Base-by-base conservation (phyloP, 1,140 invertebrate species). In the Stenopsyche tienmushanensis region DNA sequence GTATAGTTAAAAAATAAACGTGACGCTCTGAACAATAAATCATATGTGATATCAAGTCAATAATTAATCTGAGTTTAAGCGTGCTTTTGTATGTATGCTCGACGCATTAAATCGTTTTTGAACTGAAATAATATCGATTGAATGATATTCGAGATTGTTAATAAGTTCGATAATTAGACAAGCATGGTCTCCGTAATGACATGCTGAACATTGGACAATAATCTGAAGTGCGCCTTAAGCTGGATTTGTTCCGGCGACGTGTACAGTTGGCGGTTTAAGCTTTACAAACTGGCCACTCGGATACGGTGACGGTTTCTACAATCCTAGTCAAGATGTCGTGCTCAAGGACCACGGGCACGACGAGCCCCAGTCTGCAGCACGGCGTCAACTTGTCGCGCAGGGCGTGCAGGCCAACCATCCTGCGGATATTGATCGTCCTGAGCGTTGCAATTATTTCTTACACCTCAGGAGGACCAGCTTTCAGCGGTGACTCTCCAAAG, bases 341-440 rank as follows among this genome's bases (percentile, higher is more conserved):
- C 62, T 68, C 70, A 71, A 71, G 71, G 13, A 26, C 9, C 34
- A 70, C 64, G 52, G 71, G 72, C 72, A 70, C 69, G 64, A 83
- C 82, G 81, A 79, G 82, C 77, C 82, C 81, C 29, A 69, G 64
- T 45, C 74, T 84, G 57, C 76, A 79, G 73, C 82, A 84, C 73
- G 78, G 82, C 58, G 83, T 83, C 50, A 83, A 83, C 71, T 72
- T 84, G 54, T 83, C 82, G 67, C 73, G 82, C 64, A 77, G 83
- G 45, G 83, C 83, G 8, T 84, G 83, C 74, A 82, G 82, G 79
- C 20, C 53, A 0, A 26, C 20, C 26, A 71, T 71, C 20, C 59
- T 71, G 34, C 44, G 15, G 3, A 72, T 60, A 23, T 66, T 74
- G 53, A 70, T 72, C 24, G 58, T 72, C 26, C 47, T 75, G 13